Conservation (phyloP, 92 coral and sea anemone genomes). For the Bergia puertoricense region DNA sequence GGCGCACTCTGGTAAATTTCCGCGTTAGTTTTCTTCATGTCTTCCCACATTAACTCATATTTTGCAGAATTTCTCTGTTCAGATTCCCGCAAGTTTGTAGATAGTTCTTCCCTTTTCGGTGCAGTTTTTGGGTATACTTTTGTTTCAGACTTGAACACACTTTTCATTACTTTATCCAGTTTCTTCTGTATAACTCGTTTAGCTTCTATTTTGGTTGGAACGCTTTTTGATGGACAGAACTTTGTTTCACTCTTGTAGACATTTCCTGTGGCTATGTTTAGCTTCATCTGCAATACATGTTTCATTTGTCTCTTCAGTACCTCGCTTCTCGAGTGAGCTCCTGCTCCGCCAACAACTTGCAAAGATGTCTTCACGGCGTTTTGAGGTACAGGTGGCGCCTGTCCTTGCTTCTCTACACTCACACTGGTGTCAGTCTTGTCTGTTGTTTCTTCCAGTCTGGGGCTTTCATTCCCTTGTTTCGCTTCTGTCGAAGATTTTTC, state of each 20-base stretch:
- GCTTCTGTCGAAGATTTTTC: neutral
- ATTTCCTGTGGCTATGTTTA: neutral
- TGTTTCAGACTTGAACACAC: slow-evolving; percentile 4
- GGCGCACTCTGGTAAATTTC: slow-evolving; percentile 11
- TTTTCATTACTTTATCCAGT: slow-evolving; percentile 26
- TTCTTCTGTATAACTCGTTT: slow-evolving; percentile 10
- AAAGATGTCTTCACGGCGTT: neutral
- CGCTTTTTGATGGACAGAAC: slow-evolving; percentile 10
- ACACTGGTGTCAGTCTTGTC: neutral
- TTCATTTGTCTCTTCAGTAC: neutral
- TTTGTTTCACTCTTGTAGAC: slow-evolving; percentile 15
- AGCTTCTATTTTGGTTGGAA: slow-evolving; percentile 13
- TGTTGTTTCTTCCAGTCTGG: neutral
- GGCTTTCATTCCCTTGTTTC: neutral
- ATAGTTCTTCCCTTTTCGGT: neutral
- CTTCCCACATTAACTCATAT: slow-evolving; percentile 30
- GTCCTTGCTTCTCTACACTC: neutral
- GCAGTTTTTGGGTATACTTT: neutral
- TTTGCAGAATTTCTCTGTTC: slow-evolving; percentile 26
- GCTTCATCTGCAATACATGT: neutral
- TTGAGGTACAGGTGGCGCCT: neutral
- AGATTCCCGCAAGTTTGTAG: neutral
- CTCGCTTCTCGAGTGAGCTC: neutral
- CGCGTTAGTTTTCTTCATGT: slow-evolving; percentile 5
- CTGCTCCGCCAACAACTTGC: neutral